These are phyloP conservation scores for Microchrysa polita DNA, from an alignment of 2,888 invertebrate species.

Conservation along the genomic window DNA sequence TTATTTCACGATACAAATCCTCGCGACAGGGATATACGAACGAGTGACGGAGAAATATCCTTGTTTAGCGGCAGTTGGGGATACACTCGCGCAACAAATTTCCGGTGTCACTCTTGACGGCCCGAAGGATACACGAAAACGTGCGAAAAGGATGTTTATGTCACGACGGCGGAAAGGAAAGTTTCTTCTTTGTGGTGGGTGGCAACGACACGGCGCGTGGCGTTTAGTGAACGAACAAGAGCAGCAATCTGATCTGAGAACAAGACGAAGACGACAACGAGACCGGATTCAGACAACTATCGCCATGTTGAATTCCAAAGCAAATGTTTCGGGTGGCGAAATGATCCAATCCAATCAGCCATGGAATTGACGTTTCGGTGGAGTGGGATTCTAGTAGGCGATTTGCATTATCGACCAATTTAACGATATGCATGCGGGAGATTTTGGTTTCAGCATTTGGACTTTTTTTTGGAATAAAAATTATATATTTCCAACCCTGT, in stretches of 20 bases:
- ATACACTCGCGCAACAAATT: conserved; percentile 15
- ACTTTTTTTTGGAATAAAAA: too few species aligned
- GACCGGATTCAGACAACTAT: conserved; percentile 42
- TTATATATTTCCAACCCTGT: too few species aligned
- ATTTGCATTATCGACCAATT: background rate
- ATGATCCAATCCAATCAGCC: background rate
- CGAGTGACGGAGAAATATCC: conserved; percentile 27
- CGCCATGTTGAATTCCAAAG: conserved; percentile 49
- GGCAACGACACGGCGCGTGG: conserved; percentile 12
- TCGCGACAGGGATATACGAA: conserved; percentile 46
- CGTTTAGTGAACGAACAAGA: conserved; percentile 19
- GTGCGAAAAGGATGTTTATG: conserved; percentile 10
- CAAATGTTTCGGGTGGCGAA: conserved; percentile 34
- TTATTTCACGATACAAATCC: conserved; percentile 42
- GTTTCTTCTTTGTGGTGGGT: conserved; percentile 42
- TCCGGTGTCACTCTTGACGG: conserved; percentile 32
- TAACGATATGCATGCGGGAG: background rate
- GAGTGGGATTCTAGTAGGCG: conserved; percentile 15
- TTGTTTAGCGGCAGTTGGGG: conserved; percentile 37
- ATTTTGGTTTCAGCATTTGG: background rate
- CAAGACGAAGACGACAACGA: conserved; percentile 38
- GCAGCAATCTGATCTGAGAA: conserved; percentile 13
- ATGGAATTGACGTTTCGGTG: background rate
- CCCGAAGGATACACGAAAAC: background rate
- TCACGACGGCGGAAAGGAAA: background rate